A percentile compares a stretch with the other conserved stretches of the same genome.
Evolutionary conservation across 2,888 invertebrate species (phyloP).

Genomic region (Lasius platythorax): DNA sequence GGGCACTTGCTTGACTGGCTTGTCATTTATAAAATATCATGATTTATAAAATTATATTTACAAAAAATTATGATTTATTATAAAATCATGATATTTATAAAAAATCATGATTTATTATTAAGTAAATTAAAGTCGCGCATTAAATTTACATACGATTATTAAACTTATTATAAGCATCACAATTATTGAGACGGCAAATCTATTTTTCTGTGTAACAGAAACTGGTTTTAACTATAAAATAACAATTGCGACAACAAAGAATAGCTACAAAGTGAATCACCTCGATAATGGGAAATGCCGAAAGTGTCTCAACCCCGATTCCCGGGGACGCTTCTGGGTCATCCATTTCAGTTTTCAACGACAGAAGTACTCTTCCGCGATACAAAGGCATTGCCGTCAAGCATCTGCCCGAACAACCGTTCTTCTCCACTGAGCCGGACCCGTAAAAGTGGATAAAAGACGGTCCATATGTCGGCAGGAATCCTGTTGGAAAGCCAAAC

Average conservation of each 20-base stretch:
- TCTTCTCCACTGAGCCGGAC: slow-evolving; percentile 83
- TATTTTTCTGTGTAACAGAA: background rate
- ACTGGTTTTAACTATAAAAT: background rate
- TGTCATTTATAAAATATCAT: no score
- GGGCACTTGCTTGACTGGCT: background rate
- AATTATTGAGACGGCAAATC: background rate
- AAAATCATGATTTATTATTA: background rate
- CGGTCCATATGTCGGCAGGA: slow-evolving; percentile 94
- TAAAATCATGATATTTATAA: no score
- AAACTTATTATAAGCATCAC: background rate
- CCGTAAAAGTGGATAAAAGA: slow-evolving; percentile 92
- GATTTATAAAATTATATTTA: no score
- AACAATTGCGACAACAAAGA: background rate
- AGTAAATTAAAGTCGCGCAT: background rate
- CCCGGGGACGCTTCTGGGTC: slow-evolving; percentile 86
- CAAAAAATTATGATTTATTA: no score
- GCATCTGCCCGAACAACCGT: slow-evolving; percentile 74
- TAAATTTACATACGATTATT: background rate
- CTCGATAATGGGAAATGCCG: slow-evolving; percentile 86
- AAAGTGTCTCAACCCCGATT: slow-evolving; percentile 86
- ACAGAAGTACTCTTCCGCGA: slow-evolving; percentile 91
- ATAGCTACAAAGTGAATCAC: slow-evolving; percentile 78
- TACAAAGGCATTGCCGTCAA: slow-evolving; percentile 85
- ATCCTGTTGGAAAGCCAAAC: slow-evolving; percentile 86
- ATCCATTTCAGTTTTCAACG: slow-evolving; percentile 90